Percentiles rank a stretch among this genome's conserved stretches.
phyloP scores from a whole-genome alignment of 2,797 vertebrate genomes.

The Erpetoichthys calabaricus region DNA sequence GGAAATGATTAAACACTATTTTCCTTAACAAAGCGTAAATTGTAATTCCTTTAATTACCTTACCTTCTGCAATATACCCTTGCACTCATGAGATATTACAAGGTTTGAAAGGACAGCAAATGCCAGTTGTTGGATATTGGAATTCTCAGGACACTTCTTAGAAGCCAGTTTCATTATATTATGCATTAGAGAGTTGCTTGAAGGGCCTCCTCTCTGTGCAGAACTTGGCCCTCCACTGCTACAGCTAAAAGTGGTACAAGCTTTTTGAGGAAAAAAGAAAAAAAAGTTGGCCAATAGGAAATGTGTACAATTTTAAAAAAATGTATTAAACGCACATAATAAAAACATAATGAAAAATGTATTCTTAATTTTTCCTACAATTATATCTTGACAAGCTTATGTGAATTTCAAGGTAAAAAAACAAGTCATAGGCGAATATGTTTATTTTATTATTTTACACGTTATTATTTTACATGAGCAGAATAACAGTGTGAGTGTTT shows the following conservation, averaged over 20 bases:
- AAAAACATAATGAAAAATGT: too few relatives aligned
- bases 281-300: too few relatives aligned
- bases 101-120: constrained; percentile 80
- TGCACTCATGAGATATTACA: constrained; percentile 74
- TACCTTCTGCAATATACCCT: constrained; percentile 81
- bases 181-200: constrained; percentile 63
- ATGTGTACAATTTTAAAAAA: too few relatives aligned
- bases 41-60: constrained; percentile 3
- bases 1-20: not conserved
- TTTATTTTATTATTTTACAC: too few relatives aligned
- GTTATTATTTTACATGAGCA: too few relatives aligned
- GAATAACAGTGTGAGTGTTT: too few relatives aligned
- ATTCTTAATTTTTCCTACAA: too few relatives aligned
- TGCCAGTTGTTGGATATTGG: constrained; percentile 51
- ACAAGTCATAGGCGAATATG: too few relatives aligned
- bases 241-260: constrained; percentile 72
- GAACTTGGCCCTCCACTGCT: constrained; percentile 33
- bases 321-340: too few relatives aligned
- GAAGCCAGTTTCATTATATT: constrained; percentile 71
- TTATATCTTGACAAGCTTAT: too few relatives aligned
- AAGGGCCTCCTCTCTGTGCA: constrained; percentile 34
- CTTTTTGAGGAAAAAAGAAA: constrained; percentile 29
- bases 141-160: constrained; percentile 52
- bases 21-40: constrained; percentile 2
- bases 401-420: too few relatives aligned